Evolutionary conservation across 2,113 vertebrate genomes (phyloP), one percentile per base, ranked within the genome.

Genomic region (Entelurus aequoreus): DNA sequence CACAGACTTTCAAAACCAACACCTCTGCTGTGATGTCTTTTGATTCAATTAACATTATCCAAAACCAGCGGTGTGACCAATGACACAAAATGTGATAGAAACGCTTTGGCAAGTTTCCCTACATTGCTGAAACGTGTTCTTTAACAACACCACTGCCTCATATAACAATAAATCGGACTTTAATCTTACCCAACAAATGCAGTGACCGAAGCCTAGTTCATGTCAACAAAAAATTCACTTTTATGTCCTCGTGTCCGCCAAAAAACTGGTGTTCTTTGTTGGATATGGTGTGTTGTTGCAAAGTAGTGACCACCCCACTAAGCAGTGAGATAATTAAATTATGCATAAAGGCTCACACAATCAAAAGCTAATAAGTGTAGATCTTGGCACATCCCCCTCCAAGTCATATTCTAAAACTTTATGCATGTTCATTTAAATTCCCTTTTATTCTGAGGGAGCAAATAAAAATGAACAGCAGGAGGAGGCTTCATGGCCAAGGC

Each of bases 371-470:
- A 57, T 21, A 7, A 35, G 37, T 62, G 76, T 28, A 51, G 16
- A 48, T 53, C 68, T 60, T 62, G 42, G 68, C 58, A 55, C 61
- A 65, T 60, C 55, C 62, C 53, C 46, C 48, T 69, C 42, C 65
- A 47, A 58, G 62, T 59, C 47, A 35, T 51, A 19, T 52, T 36
- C 48, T 54, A 69, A 63, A 54, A 37, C 16, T 15, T 2, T 52
- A 38, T 12, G 11, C 40, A 1, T 19, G 36, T 68, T 74, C 63
- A 71, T 76, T 76, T 64, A 57, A 52, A 74, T 71, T 79, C 68
- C 67, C 58, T 74, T 74, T 72, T 51, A 68, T 64, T 65, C 28
- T 2, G 35, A 44, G 56, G 68, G 57, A 66, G 66, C 64, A 69
- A 69, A 65, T 68, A 60, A 62, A 72, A 42, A 51, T 55, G 60